Evolutionary conservation across 2,113 vertebrate species (phyloP).

Genomic region (Paedocypris sp.): DNA sequence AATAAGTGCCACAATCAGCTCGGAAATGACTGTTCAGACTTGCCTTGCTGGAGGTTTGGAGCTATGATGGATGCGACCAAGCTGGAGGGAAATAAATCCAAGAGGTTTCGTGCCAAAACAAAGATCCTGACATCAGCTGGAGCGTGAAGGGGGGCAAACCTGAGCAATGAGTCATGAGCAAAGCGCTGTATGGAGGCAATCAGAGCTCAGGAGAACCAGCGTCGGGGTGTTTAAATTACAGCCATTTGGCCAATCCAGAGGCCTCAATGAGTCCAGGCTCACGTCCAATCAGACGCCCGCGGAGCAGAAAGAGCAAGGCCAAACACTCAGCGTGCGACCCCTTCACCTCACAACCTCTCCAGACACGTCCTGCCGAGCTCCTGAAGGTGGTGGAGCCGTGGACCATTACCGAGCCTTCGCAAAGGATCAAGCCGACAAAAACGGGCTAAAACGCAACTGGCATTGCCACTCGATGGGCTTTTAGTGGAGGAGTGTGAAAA

Average conservation of each 20-base stretch:
- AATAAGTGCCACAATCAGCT: no score
- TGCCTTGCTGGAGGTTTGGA: not conserved
- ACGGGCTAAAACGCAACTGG: not conserved
- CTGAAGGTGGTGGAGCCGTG: not conserved
- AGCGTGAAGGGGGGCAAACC: not conserved
- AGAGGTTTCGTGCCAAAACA: not conserved
- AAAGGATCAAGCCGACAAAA: not conserved
- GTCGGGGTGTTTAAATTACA: constrained; percentile 1
- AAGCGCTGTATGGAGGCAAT: not conserved
- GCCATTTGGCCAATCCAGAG: not conserved
- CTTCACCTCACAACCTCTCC: not conserved
- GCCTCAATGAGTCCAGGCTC: not conserved
- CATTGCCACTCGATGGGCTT: no score
- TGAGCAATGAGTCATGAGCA: not conserved
- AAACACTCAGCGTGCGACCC: not conserved
- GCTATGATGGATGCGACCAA: not conserved
- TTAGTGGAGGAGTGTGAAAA: not conserved
- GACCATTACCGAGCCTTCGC: not conserved
- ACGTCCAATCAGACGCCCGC: constrained; percentile 11
- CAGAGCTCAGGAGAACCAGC: not conserved
- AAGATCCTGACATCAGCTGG: not conserved
- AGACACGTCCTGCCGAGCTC: not conserved
- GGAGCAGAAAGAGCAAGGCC: not conserved
- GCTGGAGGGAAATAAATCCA: not conserved
- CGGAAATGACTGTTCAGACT: not conserved